Evolutionary conservation across 35 echinoderm and acorn worm genomes (phyloP).

Genomic region (Patiria miniata): DNA sequence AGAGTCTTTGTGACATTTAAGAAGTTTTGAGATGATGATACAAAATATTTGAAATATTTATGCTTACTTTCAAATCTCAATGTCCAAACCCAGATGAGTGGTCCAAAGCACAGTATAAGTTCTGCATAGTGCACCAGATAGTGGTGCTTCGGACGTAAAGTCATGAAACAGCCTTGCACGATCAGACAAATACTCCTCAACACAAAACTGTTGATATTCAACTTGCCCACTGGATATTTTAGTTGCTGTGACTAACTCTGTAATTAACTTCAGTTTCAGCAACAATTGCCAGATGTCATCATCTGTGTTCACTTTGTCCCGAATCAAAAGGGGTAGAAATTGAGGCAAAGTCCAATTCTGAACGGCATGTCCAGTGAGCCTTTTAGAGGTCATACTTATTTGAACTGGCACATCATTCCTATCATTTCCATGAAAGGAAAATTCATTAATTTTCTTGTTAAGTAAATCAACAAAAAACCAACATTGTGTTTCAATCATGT

Average conservation of each 20-base stretch:
- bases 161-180: constrained; percentile 39
- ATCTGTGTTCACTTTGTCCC: constrained; percentile 41
- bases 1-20: constrained; percentile 56
- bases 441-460: constrained; percentile 45
- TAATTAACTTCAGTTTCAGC: constrained; percentile 52
- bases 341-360: constrained; percentile 62
- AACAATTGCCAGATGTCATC: constrained; percentile 62
- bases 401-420: constrained; percentile 21
- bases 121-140: constrained; percentile 66
- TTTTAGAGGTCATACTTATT: neutral
- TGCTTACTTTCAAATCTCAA: constrained; percentile 83
- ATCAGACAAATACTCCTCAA: constrained; percentile 55
- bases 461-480: constrained; percentile 58
- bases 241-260: constrained; percentile 43
- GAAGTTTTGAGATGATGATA: constrained; percentile 57
- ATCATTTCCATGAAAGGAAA: constrained; percentile 49
- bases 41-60: constrained; percentile 62
- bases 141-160: constrained; percentile 66
- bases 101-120: constrained; percentile 64
- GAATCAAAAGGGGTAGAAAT: constrained; percentile 62
- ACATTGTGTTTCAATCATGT: constrained; percentile 49
- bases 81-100: constrained; percentile 74
- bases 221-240: constrained; percentile 37
- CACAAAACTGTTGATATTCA: constrained; percentile 45
- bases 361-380: constrained; percentile 53